A percentile compares a stretch with the other conserved stretches of the same genome.
These are phyloP conservation scores for Trachelus troglodyta DNA, from an alignment of 2,888 invertebrate genomes.

Conservation along the genomic window DNA sequence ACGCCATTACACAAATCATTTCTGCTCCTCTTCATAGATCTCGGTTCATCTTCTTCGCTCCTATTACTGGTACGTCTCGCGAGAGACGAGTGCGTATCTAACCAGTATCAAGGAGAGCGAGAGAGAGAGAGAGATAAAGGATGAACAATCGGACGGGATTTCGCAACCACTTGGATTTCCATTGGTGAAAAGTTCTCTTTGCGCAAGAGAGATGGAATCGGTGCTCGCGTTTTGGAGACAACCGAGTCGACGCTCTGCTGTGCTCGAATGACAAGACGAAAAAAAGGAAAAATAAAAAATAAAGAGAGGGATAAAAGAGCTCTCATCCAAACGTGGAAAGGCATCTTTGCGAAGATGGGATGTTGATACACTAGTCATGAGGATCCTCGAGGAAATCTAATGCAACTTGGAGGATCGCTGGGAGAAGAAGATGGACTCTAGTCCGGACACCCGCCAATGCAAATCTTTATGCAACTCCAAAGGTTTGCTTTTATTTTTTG, in stretches of 20 bases:
- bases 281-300: too few relatives aligned
- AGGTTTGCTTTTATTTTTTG: too few relatives aligned
- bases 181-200: neutral
- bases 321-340: too few relatives aligned
- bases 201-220: slow-evolving; percentile 23
- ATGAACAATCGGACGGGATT: neutral
- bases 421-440: too few relatives aligned
- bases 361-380: too few relatives aligned
- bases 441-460: too few relatives aligned
- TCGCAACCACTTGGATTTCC: neutral
- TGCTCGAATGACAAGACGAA: too few relatives aligned
- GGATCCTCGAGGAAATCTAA: too few relatives aligned
- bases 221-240: slow-evolving; percentile 39
- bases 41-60: slow-evolving; percentile 15
- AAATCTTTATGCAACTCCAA: too few relatives aligned
- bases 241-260: slow-evolving; percentile 25
- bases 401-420: too few relatives aligned
- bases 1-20: slow-evolving; percentile 27
- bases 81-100: slow-evolving; percentile 4
- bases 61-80: slow-evolving; percentile 22
- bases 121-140: neutral
- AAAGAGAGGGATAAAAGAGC: too few relatives aligned
- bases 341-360: too few relatives aligned
- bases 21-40: slow-evolving; percentile 8
- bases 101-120: neutral